Percentiles rank a stretch among this genome's conserved stretches.
Conservation (phyloP, 1,140 invertebrate genomes). For the Zaprionus africanus region DNA sequence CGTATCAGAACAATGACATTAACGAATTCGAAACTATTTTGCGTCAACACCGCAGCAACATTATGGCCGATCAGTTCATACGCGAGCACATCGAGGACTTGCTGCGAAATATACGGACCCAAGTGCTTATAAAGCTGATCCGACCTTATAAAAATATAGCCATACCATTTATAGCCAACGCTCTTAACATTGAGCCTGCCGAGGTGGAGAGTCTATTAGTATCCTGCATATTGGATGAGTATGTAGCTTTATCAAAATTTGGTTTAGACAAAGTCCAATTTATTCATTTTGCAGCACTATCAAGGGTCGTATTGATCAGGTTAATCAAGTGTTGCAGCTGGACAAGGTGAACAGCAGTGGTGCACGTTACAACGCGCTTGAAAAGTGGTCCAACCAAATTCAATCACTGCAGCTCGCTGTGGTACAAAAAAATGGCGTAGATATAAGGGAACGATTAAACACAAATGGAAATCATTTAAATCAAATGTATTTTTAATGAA, state of each 20-base stretch:
- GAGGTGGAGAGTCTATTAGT: slow-evolving; percentile 99
- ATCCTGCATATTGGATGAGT: slow-evolving; percentile 99
- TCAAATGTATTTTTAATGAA: not conserved
- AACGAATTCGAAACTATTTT: slow-evolving; percentile 99
- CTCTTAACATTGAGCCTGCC: slow-evolving; percentile 97
- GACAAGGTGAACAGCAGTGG: slow-evolving; percentile 92
- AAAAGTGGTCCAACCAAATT: slow-evolving; percentile 98
- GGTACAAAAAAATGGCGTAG: slow-evolving; percentile 94
- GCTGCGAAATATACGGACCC: slow-evolving; percentile 98
- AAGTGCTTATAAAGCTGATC: slow-evolving; percentile 98
- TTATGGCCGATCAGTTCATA: slow-evolving; percentile 99
- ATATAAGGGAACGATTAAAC: slow-evolving; percentile 35
- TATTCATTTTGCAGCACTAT: slow-evolving; percentile 90
- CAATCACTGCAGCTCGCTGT: slow-evolving; percentile 94
- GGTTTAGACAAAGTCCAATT: slow-evolving; percentile 43
- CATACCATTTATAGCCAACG: slow-evolving; percentile 98
- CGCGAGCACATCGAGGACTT: slow-evolving; percentile 99
- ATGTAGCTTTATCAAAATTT: slow-evolving; percentile 68
- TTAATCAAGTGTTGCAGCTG: slow-evolving; percentile 97
- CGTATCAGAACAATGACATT: slow-evolving; percentile 99
- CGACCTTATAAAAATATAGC: slow-evolving; percentile 99
- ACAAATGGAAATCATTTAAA: slow-evolving; percentile 26
- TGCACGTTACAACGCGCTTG: slow-evolving; percentile 95
- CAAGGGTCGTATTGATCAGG: slow-evolving; percentile 97
- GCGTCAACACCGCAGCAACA: slow-evolving; percentile 96